Conservation (phyloP, 2,113 vertebrate species). For the Paratilapia polleni region DNA sequence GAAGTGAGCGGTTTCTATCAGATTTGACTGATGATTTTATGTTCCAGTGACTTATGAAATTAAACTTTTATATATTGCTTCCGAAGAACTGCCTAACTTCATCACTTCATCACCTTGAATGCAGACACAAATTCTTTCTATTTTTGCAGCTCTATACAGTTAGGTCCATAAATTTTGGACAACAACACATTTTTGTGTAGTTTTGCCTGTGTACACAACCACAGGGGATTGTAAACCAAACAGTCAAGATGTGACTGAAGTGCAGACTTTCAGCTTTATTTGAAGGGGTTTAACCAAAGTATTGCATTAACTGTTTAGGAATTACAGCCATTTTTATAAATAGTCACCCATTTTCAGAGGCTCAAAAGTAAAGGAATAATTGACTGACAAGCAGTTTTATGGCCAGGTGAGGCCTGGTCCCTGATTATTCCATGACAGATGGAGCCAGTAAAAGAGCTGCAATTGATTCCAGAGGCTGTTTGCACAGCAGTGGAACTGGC, state of each 20-base stretch:
- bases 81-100: not conserved
- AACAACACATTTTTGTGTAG: not conserved
- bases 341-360: not conserved
- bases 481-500: not conserved
- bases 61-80: not conserved
- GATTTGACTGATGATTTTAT: not conserved
- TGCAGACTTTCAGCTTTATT: not conserved
- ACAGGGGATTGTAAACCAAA: not conserved
- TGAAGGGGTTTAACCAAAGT: too few species aligned
- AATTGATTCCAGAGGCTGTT: not conserved
- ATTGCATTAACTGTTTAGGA: not conserved
- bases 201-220: not conserved
- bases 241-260: not conserved
- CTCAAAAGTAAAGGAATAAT: not conserved
- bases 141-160: not conserved
- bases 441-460: not conserved
- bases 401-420: not conserved
- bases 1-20: not conserved
- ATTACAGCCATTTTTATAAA: not conserved
- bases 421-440: too few species aligned
- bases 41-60: not conserved
- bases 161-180: not conserved
- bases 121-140: not conserved
- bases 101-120: not conserved
- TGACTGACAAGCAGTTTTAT: not conserved